phyloP scores from a whole-genome alignment of 2,888 invertebrate genomes.

The Chaetoderma sp. region DNA sequence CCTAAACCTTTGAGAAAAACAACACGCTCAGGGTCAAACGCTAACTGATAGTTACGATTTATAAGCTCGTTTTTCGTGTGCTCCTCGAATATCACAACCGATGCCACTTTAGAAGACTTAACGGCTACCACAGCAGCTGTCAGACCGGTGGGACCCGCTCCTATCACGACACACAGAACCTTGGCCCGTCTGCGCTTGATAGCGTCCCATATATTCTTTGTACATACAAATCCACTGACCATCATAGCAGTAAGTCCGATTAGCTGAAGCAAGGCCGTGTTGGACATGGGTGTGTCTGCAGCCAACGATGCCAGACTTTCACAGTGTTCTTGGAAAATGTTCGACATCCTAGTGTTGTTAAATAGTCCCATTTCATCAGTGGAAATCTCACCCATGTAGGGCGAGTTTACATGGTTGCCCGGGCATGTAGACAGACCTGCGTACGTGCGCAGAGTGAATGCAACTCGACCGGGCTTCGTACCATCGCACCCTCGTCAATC shows the following conservation, averaged over 20 bases:
- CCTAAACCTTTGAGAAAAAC: conserved; percentile 52
- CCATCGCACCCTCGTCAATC: too few relatives aligned
- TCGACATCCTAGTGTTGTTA: too few relatives aligned
- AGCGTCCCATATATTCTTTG: conserved; percentile 49
- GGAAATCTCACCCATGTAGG: too few relatives aligned
- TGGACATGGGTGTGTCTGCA: too few relatives aligned
- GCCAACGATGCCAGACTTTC: too few relatives aligned
- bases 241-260: conserved; percentile 52
- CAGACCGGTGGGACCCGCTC: conserved; percentile 64
- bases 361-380: too few relatives aligned
- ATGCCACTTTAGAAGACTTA: conserved; percentile 44
- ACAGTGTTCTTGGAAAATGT: too few relatives aligned
- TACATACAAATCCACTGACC: conserved; percentile 53
- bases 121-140: conserved; percentile 54
- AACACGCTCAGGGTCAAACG: conserved; percentile 52
- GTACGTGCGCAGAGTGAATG: too few relatives aligned
- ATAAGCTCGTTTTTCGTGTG: conserved; percentile 44
- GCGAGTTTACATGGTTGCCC: too few relatives aligned
- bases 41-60: conserved; percentile 55
- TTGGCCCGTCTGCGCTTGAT: conserved; percentile 48
- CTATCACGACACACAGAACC: conserved; percentile 54
- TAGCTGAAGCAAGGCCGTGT: conserved; percentile 32
- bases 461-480: too few relatives aligned
- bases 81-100: conserved; percentile 58
- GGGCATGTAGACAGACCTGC: too few relatives aligned